Conservation (phyloP, 2,888 invertebrate species). For the Rhagophthalmus giganteus region DNA sequence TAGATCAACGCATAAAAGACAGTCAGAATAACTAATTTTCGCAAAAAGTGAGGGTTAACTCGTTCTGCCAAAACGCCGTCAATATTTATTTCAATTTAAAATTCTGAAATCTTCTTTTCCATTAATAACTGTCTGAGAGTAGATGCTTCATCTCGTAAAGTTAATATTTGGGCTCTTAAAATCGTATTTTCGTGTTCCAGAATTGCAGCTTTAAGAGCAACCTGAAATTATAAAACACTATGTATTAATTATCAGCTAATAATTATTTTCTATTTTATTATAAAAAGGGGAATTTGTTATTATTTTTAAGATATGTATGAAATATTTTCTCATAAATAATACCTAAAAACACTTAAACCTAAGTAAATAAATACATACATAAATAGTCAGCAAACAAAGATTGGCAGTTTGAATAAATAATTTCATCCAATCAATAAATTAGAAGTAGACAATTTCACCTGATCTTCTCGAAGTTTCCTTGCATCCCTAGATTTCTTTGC, state of each 20-base stretch:
- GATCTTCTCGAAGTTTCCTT: slow-evolving; percentile 83
- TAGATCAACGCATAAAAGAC: background rate
- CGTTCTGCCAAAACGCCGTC: background rate
- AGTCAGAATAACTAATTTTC: background rate
- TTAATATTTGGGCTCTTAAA: slow-evolving; percentile 77
- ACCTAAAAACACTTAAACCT: no score
- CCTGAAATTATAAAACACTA: slow-evolving; percentile 55
- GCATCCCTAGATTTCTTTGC: slow-evolving; percentile 92
- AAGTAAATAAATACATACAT: no score
- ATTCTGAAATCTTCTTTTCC: slow-evolving; percentile 50
- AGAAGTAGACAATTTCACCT: slow-evolving; percentile 58
- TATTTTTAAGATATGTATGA: no score
- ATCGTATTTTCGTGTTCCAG: slow-evolving; percentile 88
- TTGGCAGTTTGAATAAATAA: no score
- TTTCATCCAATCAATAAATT: no score
- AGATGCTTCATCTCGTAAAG: slow-evolving; percentile 77
- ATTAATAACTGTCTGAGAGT: slow-evolving; percentile 70
- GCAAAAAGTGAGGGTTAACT: no score
- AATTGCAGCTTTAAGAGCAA: slow-evolving; percentile 81
- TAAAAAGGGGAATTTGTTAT: no score
- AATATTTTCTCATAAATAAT: no score
- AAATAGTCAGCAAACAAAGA: no score
- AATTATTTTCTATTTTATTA: background rate
- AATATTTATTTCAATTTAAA: slow-evolving; percentile 19
- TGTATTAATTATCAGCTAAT: background rate